phyloP scores from a whole-genome alignment of 2,888 invertebrate genomes.

The Pseudococcus jackbeardsleyi region DNA sequence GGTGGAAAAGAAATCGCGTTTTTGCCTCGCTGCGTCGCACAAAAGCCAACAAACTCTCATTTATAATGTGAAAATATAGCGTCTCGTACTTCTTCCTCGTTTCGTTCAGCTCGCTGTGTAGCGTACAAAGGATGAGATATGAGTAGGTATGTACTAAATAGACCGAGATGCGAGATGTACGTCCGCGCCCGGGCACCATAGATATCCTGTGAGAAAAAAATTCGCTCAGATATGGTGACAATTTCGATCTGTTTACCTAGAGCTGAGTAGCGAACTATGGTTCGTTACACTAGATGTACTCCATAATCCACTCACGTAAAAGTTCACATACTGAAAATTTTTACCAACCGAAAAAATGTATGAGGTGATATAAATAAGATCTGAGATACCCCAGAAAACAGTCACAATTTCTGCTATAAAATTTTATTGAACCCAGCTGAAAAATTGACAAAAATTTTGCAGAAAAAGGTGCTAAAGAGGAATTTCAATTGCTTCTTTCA shows the following conservation, averaged over 20 bases:
- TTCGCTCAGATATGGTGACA: neutral
- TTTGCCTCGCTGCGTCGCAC: neutral
- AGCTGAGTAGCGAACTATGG: neutral
- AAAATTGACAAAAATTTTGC: too few species aligned
- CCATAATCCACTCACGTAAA: too few species aligned
- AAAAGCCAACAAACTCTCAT: conserved; percentile 14
- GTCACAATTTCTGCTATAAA: too few species aligned
- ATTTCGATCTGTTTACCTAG: neutral
- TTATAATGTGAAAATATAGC: neutral
- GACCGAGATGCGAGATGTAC: neutral
- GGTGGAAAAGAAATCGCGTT: neutral
- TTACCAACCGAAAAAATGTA: too few species aligned
- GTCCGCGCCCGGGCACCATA: neutral
- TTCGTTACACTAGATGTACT: neutral
- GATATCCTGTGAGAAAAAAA: neutral
- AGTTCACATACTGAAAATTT: too few species aligned
- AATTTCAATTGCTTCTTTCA: too few species aligned
- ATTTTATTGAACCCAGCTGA: too few species aligned
- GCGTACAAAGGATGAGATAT: neutral
- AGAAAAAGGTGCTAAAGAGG: too few species aligned
- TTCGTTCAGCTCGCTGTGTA: neutral
- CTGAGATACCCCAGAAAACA: too few species aligned
- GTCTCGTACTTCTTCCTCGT: neutral
- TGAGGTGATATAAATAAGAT: too few species aligned
- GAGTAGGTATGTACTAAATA: neutral